Conservation (phyloP, 2,113 vertebrate genomes). For the Polyodon spathula region DNA sequence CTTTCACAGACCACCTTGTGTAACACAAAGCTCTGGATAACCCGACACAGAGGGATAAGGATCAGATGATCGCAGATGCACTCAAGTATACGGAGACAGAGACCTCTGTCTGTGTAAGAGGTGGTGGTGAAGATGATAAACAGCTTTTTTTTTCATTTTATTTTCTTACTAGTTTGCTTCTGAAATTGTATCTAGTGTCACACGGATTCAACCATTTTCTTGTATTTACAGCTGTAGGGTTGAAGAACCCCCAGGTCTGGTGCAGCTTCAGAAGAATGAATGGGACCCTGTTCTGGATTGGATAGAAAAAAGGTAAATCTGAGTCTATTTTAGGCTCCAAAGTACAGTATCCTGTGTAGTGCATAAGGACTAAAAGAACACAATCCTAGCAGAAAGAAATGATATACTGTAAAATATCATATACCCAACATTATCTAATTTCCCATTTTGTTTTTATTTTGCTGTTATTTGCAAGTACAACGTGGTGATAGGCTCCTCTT, state of each 20-base stretch:
- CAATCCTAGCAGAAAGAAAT: no score
- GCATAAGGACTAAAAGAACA: background rate
- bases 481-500: conserved; percentile 76
- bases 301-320: conserved; percentile 78
- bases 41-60: conserved; percentile 71
- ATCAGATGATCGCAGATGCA: conserved; percentile 73
- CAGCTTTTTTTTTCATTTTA: background rate
- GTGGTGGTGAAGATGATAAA: background rate
- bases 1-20: conserved; percentile 77
- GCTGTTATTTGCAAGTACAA: conserved; percentile 61
- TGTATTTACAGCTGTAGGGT: conserved; percentile 76
- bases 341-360: background rate
- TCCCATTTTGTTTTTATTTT: background rate
- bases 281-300: conserved; percentile 86
- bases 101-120: conserved; percentile 83
- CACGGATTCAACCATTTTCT: background rate
- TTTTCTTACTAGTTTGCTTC: background rate
- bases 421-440: no score
- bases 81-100: conserved; percentile 93
- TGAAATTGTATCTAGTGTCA: background rate
- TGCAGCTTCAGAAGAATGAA: conserved; percentile 85
- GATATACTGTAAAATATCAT: no score
- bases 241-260: conserved; percentile 79
- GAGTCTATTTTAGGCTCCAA: background rate
- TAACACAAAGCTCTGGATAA: conserved; percentile 92